phyloP scores from a whole-genome alignment of 2,797 vertebrate species.

The Xenentodon cancila region DNA sequence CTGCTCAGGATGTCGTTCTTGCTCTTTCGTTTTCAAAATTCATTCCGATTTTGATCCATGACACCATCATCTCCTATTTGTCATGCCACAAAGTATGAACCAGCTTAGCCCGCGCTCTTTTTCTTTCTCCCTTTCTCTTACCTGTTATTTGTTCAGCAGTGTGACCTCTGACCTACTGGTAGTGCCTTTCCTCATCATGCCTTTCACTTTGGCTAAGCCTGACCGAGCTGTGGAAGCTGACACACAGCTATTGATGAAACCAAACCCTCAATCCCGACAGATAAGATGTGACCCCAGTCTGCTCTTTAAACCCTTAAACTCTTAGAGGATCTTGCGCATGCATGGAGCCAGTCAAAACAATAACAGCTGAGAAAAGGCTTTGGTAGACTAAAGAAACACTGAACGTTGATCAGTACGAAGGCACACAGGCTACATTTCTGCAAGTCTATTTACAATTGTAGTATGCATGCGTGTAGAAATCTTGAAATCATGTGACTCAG shows the following conservation, averaged over 20 bases:
- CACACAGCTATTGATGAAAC: constrained; percentile 46
- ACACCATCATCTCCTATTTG: constrained; percentile 7
- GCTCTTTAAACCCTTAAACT: constrained; percentile 66
- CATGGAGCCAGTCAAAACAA: constrained; percentile 58
- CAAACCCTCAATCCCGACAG: constrained; percentile 54
- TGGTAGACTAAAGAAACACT: not conserved
- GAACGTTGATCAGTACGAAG: not conserved
- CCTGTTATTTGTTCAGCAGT: constrained; percentile 57
- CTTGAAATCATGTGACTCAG: too few relatives aligned
- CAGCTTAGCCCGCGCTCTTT: constrained; percentile 15
- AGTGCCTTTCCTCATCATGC: constrained; percentile 8
- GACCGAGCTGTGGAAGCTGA: constrained; percentile 28
- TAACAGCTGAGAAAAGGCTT: constrained; percentile 8
- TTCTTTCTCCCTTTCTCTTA: constrained; percentile 1
- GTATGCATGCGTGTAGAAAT: too few relatives aligned
- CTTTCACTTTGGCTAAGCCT: constrained; percentile 32
- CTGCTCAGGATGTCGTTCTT: constrained; percentile 5
- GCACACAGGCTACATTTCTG: not conserved
- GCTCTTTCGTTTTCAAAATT: constrained; percentile 4
- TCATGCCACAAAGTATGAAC: constrained; percentile 13
- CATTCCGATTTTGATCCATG: not conserved
- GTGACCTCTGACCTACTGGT: constrained; percentile 45
- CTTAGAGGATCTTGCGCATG: constrained; percentile 31
- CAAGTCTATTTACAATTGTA: not conserved
- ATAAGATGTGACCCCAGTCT: constrained; percentile 63